Conservation (phyloP, 2,797 vertebrate species). For the Pipistrellus nathusii region DNA sequence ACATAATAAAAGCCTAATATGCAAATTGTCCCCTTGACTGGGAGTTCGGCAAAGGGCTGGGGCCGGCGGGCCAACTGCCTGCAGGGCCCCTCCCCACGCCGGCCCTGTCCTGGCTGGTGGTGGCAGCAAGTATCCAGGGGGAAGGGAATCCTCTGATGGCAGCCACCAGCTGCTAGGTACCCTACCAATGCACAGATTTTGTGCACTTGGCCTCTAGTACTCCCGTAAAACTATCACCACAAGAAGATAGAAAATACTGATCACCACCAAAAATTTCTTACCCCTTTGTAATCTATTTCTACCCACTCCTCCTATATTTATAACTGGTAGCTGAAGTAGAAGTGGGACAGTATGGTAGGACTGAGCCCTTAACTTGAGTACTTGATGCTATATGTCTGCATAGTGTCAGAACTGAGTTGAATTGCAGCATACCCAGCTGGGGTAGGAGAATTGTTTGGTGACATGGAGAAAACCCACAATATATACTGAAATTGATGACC, state of each 20-base stretch:
- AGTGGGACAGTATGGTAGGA: neutral
- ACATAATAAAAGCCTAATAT: no score
- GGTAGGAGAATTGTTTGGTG: neutral
- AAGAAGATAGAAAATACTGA: neutral
- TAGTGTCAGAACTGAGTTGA: neutral
- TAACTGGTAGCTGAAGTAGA: neutral
- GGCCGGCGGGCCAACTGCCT: rapidly evolving
- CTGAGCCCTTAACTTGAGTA: neutral
- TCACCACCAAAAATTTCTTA: neutral
- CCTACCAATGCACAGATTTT: no score
- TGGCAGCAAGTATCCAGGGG: rapidly evolving
- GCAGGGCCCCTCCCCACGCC: no score
- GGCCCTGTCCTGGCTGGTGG: no score
- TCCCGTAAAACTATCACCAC: neutral
- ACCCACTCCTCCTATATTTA: neutral
- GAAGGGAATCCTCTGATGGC: no score
- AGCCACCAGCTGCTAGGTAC: no score
- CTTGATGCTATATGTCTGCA: neutral
- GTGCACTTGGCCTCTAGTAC: neutral
- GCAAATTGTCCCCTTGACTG: no score
- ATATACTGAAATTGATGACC: neutral
- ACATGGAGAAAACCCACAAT: neutral
- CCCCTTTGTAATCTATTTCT: neutral
- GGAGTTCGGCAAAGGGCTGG: no score
- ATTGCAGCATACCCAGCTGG: neutral